phyloP scores from a whole-genome alignment of 2,113 vertebrate genomes.

The Peromyscus leucopus region DNA sequence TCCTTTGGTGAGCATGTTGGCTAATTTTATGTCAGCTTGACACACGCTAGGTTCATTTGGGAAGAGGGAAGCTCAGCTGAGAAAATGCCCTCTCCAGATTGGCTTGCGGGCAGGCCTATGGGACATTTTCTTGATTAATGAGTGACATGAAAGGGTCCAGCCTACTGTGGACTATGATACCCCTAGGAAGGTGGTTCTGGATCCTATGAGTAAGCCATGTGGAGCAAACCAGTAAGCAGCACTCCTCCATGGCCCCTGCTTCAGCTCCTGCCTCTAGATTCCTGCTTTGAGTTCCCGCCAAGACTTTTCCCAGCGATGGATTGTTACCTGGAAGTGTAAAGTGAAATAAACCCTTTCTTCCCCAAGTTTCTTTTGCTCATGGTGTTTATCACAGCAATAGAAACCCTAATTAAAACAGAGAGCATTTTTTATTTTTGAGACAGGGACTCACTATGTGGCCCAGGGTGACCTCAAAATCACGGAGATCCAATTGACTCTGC shows the following conservation, averaged over 20 bases:
- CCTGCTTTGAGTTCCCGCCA: neutral
- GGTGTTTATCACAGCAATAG: neutral
- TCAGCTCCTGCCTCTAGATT: neutral
- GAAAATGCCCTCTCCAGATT: neutral
- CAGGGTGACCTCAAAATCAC: neutral
- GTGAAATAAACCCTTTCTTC: neutral
- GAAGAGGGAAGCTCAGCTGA: neutral
- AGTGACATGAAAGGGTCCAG: neutral
- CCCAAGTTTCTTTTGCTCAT: neutral
- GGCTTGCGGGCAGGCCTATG: neutral
- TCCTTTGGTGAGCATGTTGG: neutral
- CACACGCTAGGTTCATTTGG: neutral
- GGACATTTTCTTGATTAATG: neutral
- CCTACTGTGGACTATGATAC: neutral
- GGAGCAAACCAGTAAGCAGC: neutral
- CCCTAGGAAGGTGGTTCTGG: neutral
- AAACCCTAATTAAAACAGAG: neutral
- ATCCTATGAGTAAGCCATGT: neutral
- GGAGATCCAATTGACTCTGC: neutral
- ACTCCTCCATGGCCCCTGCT: neutral
- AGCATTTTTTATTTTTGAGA: neutral
- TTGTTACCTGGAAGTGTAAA: neutral
- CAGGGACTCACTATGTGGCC: neutral
- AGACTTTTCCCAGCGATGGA: neutral
- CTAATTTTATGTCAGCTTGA: neutral